Base-by-base conservation (phyloP, 2,888 invertebrate species). In the Eupeodes latifasciatus region DNA sequence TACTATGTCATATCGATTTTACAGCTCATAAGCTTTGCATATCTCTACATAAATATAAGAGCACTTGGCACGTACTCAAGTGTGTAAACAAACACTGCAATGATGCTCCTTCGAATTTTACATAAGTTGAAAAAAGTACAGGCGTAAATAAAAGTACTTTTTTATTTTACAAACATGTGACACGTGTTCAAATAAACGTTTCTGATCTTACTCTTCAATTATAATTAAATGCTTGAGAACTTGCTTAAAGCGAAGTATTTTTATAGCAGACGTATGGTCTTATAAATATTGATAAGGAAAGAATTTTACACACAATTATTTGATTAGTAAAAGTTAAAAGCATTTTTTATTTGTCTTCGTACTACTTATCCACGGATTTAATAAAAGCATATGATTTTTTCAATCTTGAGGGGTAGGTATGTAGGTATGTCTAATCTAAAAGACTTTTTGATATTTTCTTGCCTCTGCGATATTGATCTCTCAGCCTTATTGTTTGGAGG, bases 11-110 rank as follows among this genome's bases (percentile, higher is more conserved):
- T 85, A 84, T 84, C 78, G 85, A 85, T 85, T 81, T 81, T 85
- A 78, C 77, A 78, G 78, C 51, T 85, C 85, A 78, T 78, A 85
- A 78, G 88, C 47, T 85, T 75, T 78, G 85, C 81, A 88, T 78
- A 85, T 74, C 59, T 72, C 34, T 57, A 5, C 5, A 9, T 40
- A 40, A 5, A 40, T 40, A 16, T 14, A 36, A 69, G 62, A 53
- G 71, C 79, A 78, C 51, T 76, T 77, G 78, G 59, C 88, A 88
- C 85, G 88, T 75, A 81, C 62, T 71, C 74, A 40, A 88, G 62
- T 76, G 88, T 27, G n/a, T 59, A 59, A 40, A 40, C 40, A 40
- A 40, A 40, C 1, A 40, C 5, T 40, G 6, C 5, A 40, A 5
- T 40, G 6, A 40, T 40, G 27, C 27, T 40, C 4, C 40, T 40